Percentiles rank a stretch among this genome's conserved stretches.
Conservation (phyloP, 64 coral and sea anemone genomes). For the Montipora sp. region DNA sequence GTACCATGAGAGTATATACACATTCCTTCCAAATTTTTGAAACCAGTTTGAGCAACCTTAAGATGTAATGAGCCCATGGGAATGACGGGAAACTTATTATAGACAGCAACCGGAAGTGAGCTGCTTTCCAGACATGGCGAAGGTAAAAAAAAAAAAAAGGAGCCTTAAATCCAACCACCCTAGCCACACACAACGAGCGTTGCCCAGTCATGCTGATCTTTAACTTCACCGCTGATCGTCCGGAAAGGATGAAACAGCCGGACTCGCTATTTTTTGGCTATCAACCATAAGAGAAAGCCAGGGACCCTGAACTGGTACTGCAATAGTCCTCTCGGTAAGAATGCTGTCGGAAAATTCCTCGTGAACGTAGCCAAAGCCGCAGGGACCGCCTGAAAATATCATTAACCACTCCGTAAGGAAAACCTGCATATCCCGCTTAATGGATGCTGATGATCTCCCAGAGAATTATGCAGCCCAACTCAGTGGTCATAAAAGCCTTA, state of each 20-base stretch:
- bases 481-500: conserved; percentile 19
- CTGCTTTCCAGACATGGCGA: neutral
- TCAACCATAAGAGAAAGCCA: neutral
- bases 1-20: too few relatives aligned
- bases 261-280: conserved; percentile 13
- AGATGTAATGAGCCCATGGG: too few relatives aligned
- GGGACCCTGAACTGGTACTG: neutral
- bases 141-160: neutral
- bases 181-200: conserved; percentile 4
- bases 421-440: conserved; percentile 4
- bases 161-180: conserved; percentile 8
- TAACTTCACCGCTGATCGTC: neutral
- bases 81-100: too few relatives aligned
- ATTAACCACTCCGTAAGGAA: conserved; percentile 34
- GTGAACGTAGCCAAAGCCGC: neutral
- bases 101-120: too few relatives aligned
- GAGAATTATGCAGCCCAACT: neutral
- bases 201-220: neutral
- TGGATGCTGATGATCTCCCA: conserved; percentile 8
- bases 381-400: neutral
- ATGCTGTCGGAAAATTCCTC: neutral
- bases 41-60: too few relatives aligned
- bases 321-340: neutral
- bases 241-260: neutral
- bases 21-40: too few relatives aligned